Base-by-base conservation (phyloP, 2,888 invertebrate genomes). In the Adelphocoris suturalis region DNA sequence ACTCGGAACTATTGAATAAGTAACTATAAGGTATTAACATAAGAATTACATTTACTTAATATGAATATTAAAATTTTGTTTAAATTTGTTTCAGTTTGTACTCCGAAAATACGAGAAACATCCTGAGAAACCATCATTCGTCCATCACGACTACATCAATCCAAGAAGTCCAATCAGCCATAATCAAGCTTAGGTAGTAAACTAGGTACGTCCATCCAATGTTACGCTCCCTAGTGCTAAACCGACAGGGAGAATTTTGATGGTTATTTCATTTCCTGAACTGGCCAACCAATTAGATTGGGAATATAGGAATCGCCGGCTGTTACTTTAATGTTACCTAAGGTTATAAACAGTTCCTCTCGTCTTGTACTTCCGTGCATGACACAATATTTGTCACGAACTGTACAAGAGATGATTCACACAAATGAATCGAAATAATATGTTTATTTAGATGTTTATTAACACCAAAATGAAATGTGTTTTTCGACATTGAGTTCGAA, bases 321-420 rank as follows among this genome's bases (percentile, higher is more conserved):
- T n/a, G 61, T 68, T 23, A 68, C 23, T 68, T 23, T 19, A 23
- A 68, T 23, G 68, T 68, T 68, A 68, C 68, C 68, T 68, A 68
- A 68, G 68, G 23, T 68, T 68, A 68, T 23, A 23, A 23, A 68
- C 12, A 68, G 68, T 68, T 68, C 68, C 68, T 68, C 57, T 57
- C 7, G 11, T 16, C 11, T 57, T 57, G 14, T 57, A 7, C 57
- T 57, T n/a, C n/a, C n/a, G n/a, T n/a, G n/a, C n/a, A n/a, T 57
- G 57, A n/a, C 11, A 14, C 11, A n/a, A 57, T 37, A 37, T 57
- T 68, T 68, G 23, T 19, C 68, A 23, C 68, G 19, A 68, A 68
- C 23, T 23, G 23, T 27, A 12, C 68, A 7, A 23, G 3, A 68
- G 13, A 27, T 68, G 27, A 23, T 23, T 68, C 11, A 23, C 68